Percentiles rank a stretch among this genome's conserved stretches.
Conservation (phyloP, 2,797 vertebrate species). For the Microctenopoma lineatum region DNA sequence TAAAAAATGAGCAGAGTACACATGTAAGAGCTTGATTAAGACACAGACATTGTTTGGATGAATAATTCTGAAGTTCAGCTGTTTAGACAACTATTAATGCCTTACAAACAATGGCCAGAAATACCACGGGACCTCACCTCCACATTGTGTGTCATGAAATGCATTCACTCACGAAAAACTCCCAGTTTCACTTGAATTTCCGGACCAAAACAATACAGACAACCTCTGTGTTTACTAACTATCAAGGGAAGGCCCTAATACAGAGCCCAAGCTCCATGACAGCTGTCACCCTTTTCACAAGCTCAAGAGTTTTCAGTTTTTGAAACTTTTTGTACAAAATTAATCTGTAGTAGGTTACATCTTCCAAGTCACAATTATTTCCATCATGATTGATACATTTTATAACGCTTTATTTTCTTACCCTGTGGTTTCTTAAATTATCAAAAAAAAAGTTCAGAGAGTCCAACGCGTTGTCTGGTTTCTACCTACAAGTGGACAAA, state of each 20-base stretch:
- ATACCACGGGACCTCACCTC: neutral
- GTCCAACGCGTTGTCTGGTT: neutral
- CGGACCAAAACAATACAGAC: neutral
- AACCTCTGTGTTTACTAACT: constrained; percentile 3
- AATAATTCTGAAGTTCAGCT: constrained; percentile 2
- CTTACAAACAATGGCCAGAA: constrained; percentile 1
- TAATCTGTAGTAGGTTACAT: neutral
- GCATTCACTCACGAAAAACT: neutral
- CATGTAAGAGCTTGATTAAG: constrained; percentile 32
- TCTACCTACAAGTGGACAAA: neutral
- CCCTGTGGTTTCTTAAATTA: neutral
- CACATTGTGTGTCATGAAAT: neutral
- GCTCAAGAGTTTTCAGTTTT: neutral
- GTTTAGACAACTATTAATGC: constrained; percentile 2
- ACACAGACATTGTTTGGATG: constrained; percentile 3
- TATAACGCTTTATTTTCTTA: neutral
- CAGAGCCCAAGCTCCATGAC: neutral
- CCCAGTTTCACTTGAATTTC: neutral
- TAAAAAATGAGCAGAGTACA: constrained; percentile 24
- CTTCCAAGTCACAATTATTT: neutral
- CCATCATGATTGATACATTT: neutral
- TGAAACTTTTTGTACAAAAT: neutral
- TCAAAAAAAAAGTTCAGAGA: neutral
- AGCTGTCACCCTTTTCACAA: neutral
- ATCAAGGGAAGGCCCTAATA: neutral